phyloP scores from a whole-genome alignment of 2,113 vertebrate species.

The Macaca fascicularis region DNA sequence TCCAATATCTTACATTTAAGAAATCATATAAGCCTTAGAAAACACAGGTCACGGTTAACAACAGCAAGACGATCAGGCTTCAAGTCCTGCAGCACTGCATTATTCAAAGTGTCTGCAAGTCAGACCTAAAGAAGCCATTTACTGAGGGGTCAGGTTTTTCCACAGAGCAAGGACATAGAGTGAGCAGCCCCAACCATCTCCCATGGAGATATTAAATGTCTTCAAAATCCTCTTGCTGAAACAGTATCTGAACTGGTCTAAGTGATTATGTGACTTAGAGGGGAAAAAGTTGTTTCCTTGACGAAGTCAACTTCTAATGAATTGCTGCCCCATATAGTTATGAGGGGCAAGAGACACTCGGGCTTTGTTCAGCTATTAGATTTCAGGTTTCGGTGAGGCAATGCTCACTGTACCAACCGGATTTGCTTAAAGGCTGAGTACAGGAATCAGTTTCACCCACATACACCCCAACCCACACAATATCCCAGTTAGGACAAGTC shows the following conservation, averaged over 20 bases:
- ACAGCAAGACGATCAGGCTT: neutral
- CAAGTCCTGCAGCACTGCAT: neutral
- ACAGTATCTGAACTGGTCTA: constrained; percentile 63
- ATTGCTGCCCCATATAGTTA: neutral
- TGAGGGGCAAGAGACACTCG: neutral
- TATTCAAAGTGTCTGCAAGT: constrained; percentile 51
- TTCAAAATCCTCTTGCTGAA: constrained; percentile 67
- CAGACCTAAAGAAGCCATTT: constrained; percentile 54
- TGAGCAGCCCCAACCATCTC: constrained; percentile 40
- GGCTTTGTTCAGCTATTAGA: neutral
- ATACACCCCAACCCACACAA: neutral
- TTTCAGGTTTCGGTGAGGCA: neutral
- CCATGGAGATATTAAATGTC: constrained; percentile 69
- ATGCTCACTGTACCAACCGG: neutral
- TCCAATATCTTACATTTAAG: constrained; percentile 38
- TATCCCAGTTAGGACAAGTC: neutral
- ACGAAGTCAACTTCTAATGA: constrained; percentile 43
- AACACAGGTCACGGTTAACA: neutral
- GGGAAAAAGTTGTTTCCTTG: constrained; percentile 40
- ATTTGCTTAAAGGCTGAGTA: neutral
- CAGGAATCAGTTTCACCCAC: neutral
- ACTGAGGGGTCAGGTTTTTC: constrained; percentile 39
- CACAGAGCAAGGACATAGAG: constrained; percentile 50
- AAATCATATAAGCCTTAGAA: constrained; percentile 11
- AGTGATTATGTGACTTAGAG: constrained; percentile 58